Evolutionary conservation across 2,797 vertebrate genomes (phyloP), one percentile per base, ranked within the genome.

Genomic region (Crocidura indochinensis): DNA sequence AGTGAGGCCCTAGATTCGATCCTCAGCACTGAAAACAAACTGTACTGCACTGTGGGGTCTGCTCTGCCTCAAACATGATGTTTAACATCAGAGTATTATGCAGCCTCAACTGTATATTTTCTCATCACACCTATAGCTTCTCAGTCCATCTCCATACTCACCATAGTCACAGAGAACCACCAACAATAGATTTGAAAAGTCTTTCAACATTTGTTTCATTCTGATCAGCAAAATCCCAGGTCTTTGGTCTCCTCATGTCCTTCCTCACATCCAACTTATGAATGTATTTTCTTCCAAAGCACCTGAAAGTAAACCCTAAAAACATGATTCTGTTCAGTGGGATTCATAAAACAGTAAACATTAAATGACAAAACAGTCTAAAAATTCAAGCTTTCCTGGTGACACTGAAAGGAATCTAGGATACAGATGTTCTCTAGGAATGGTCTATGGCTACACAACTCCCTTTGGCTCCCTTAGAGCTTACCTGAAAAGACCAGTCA

Each of bases 121-220:
- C 31, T 74, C 47, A 20, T 26, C 24, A 10, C 20, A n/a, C 4
- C 97, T 90, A 97, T 78, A 89, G 97, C n/a, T 97, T 90, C 97
- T 95, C 85, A 96, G 97, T 97, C 64, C 2, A 94, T 84, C 76
- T 96, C 65, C 44, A 71, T 96, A 98, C 99, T 99, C 96, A 99
- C 99, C 99, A 0, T 97, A 99, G 97, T 98, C 99, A 98, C 98
- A 98, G 96, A 99, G 98, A 62, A 98, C 96, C 95, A 99, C 97
- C 96, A 99, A 97, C 91, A 99, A 97, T 0, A 98, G 97, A 94
- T 98, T 98, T 95, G 98, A 98, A 97, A 98, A 97, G 96, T 98
- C 97, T 94, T 97, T 97, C 98, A 98, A 91, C 94, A 95, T 98
- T 97, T 98, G 98, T 99, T 98, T 99, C 99, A 99, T 99, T 98